Evolutionary conservation across 2,797 vertebrate genomes (phyloP), one percentile per base, ranked within the genome.

Genomic region (Semotilus atromaculatus): DNA sequence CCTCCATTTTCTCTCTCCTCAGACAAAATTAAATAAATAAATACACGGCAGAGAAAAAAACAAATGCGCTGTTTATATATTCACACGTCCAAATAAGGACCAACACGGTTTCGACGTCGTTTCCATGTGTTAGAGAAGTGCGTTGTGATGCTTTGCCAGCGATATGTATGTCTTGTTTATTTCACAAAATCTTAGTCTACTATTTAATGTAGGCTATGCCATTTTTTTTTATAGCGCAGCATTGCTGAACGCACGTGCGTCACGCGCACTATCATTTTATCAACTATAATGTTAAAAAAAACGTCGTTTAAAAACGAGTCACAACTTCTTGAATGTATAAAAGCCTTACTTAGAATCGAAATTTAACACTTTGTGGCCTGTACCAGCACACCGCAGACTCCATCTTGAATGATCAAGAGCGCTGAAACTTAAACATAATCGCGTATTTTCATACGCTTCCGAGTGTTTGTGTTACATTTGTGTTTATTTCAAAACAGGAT

Each of bases 341-440:
- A 8, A 72, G 29, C n/a, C 68, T 62, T 58, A 45, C 34, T 92
- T 90, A 79, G 85, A 84, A 81, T 88, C 84, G 89, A 85, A 85
- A 84, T 90, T 92, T 92, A 92, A 92, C 91, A 91, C 92, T 92
- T 91, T 91, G 92, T 92, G 92, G 92, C 92, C 92, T 92, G 90
- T 85, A 82, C 88, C 85, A 90, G 89, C 88, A 38, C 72, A 88
- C 92, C 88, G 88, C 86, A 84, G 90, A 95, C 95, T 96, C 95
- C 95, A 96, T 96, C 95, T 96, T 96, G 94, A 94, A 93, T 92
- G 89, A 89, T 84, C 90, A 91, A 92, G 89, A 89, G 88, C 87
- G 85, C 89, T 88, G 87, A 89, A 48, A 85, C 70, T 84, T 89
- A 83, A 83, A 81, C 72, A 88, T 86, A 91, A 89, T 88, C 83